These are phyloP conservation scores for Corythornis cristatus DNA, from an alignment of 2,113 vertebrate species.

Conservation along the genomic window DNA sequence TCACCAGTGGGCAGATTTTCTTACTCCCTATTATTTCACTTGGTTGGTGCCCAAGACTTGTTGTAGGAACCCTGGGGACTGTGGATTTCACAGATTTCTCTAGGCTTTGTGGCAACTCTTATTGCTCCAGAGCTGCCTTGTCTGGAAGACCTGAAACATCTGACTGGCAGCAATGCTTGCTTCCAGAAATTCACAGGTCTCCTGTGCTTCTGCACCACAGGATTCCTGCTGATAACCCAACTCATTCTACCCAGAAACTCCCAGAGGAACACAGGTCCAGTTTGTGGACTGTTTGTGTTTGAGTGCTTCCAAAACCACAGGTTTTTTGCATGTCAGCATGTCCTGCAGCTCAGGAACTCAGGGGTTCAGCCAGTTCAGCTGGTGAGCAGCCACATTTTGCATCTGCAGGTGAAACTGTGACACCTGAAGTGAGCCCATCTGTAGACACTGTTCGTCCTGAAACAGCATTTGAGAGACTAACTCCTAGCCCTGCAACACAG, in stretches of 20 bases:
- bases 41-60: not conserved
- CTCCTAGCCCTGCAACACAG: not conserved
- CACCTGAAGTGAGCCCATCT: not conserved
- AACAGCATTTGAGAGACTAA: not conserved
- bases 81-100: not conserved
- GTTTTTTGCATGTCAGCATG: not conserved
- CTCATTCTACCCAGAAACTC: not conserved
- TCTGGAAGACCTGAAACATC: not conserved
- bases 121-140: not conserved
- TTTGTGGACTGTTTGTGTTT: rapidly evolving
- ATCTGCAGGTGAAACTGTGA: not conserved
- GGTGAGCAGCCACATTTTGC: not conserved
- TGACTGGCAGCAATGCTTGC: not conserved
- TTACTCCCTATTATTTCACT: not conserved
- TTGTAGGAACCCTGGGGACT: rapidly evolving
- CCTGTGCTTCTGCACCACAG: not conserved
- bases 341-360: rapidly evolving
- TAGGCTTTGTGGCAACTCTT: not conserved
- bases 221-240: not conserved
- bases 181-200: not conserved
- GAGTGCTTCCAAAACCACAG: not conserved
- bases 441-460: not conserved
- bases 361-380: not conserved
- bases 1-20: not conserved
- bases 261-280: not conserved